Percentiles rank a stretch among this genome's conserved stretches.
Evolutionary conservation across 2,797 vertebrate species (phyloP).

Genomic region (Manis crassicaudata): DNA sequence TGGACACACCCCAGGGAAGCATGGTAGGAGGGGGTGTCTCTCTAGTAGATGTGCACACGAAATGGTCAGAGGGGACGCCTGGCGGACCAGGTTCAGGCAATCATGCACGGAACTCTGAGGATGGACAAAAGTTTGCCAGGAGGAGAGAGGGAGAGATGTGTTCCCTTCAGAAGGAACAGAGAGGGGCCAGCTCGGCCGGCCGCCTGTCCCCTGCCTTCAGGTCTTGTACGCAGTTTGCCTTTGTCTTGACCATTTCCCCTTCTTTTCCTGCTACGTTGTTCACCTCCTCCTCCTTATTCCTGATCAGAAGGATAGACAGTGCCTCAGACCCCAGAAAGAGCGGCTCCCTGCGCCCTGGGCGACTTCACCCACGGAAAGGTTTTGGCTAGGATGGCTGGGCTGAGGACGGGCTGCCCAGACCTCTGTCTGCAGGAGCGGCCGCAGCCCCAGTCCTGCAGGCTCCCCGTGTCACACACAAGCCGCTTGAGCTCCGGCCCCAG

Average conservation of each 20-base stretch:
- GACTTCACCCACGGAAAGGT: rapidly evolving
- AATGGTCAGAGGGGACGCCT: too few relatives aligned
- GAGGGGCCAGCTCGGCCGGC: background rate
- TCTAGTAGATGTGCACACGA: rapidly evolving
- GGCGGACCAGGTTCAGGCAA: too few relatives aligned
- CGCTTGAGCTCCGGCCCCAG: background rate
- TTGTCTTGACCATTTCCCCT: background rate
- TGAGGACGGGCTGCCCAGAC: background rate
- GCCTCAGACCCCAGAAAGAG: background rate
- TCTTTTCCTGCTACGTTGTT: background rate
- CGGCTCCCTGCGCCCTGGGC: background rate
- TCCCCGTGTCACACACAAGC: background rate
- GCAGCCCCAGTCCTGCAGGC: rapidly evolving
- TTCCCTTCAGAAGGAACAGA: too few relatives aligned
- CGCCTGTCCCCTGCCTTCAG: too few relatives aligned
- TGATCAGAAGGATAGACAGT: too few relatives aligned
- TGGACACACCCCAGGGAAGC: rapidly evolving
- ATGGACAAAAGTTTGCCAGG: background rate
- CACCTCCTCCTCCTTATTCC: background rate
- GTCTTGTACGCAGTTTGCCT: background rate
- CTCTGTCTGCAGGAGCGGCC: background rate
- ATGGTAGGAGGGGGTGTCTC: rapidly evolving
- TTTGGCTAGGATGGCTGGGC: rapidly evolving
- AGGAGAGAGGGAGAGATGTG: background rate
- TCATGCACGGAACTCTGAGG: background rate